Base-by-base conservation (phyloP, 23 tunicate genomes). In the Ascidia mentula region DNA sequence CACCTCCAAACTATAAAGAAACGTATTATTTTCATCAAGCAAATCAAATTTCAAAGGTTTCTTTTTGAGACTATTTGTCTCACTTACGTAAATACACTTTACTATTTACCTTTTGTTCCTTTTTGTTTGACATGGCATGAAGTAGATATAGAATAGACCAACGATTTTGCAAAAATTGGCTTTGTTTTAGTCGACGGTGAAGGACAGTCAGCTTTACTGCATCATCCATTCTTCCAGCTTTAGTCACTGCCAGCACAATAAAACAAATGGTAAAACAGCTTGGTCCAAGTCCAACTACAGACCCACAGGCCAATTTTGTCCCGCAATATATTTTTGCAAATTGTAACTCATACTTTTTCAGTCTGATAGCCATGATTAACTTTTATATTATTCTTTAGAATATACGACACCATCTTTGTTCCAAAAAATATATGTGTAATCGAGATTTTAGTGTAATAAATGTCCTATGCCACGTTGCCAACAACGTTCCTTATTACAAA, bases 141-240 rank as follows among this genome's bases (percentile, higher is more conserved):
- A 91, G 80, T 7, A 91, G 72, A 37, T 86, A 86, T 18, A 91
- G 61, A 22, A 91, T 36, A 34, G 97, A 85, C 97, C 97, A 91
- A 35, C 85, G 86, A 75, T 91, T 91, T 71, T 86, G 60, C 34
- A 86, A 34, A 15, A 38, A 60, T 8, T 79, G 74, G 32, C 45
- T 37, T 40, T 89, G 82, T 53, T 89, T 72, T 22, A 91, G 79
- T 59, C 75, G 37, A 34, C 97, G 84, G 78, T 86, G 87, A n/a
- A 91, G 71, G 4, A 72, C 69, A 20, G 87, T 42, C 13, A 91
- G 53, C 72, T 91, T 86, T 8, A 84, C 87, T 13, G 97, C 97
- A 40, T 81, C 90, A 36, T 86, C 87, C 69, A 78, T 74, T 38
- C 40, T 75, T 35, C 83, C 88, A 30, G 37, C 69, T 81, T 89